A percentile compares a stretch with the other conserved stretches of the same genome.
phyloP scores from a whole-genome alignment of 1,140 invertebrate genomes.

The Heterodera carotae region DNA sequence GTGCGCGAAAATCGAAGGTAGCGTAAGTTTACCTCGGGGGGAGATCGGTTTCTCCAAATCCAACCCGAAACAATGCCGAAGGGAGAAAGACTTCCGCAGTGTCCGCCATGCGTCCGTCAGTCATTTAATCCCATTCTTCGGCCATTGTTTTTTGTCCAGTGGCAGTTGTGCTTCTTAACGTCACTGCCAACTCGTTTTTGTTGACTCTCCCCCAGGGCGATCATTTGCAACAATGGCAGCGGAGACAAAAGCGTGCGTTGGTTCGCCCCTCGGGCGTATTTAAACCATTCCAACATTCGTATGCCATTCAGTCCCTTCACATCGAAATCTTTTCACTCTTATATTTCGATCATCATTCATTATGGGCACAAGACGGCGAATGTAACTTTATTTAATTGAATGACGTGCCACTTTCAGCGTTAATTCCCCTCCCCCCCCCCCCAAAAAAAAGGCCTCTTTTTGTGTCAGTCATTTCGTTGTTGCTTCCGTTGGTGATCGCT shows the following conservation, averaged over 20 bases:
- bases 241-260: neutral
- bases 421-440: neutral
- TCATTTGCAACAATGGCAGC: neutral
- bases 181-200: neutral
- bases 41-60: neutral
- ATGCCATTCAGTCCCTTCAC: neutral
- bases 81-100: neutral
- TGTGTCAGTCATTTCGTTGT: neutral
- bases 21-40: no score
- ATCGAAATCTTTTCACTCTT: neutral
- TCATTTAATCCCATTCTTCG: slow-evolving; percentile 1
- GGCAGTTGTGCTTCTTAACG: neutral
- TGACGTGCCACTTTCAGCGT: neutral
- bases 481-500: neutral
- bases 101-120: neutral
- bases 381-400: neutral
- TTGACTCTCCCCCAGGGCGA: neutral
- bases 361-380: neutral
- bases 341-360: neutral
- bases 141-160: neutral
- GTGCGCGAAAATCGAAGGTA: neutral
- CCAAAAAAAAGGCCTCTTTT: neutral
- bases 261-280: neutral
- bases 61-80: neutral
- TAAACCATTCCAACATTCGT: neutral